phyloP scores from a whole-genome alignment of 2,113 vertebrate species.

The Cyanistes caeruleus region DNA sequence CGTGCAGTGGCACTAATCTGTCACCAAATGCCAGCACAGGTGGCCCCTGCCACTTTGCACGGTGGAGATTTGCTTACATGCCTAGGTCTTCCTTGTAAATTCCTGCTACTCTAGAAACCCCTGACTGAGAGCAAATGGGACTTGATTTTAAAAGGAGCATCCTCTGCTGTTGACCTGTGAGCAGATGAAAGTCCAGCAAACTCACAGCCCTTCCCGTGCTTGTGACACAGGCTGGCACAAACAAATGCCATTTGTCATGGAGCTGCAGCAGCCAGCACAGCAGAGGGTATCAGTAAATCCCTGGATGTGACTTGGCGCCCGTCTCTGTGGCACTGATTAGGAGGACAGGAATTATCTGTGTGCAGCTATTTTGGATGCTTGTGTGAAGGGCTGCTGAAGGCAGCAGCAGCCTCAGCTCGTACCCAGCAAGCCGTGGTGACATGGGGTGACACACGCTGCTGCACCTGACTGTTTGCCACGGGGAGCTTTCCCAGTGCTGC shows the following conservation, averaged over 20 bases:
- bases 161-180: fast-evolving
- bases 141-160: background rate
- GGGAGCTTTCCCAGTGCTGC: background rate
- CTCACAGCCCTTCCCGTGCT: fast-evolving
- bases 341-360: background rate
- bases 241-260: background rate
- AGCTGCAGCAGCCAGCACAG: background rate
- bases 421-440: fast-evolving
- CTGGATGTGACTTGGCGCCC: background rate
- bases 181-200: background rate
- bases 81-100: background rate
- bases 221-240: background rate
- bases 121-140: background rate
- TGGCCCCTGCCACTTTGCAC: background rate
- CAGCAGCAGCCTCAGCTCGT: background rate
- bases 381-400: background rate
- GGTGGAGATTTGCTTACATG: fast-evolving
- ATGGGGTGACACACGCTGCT: background rate
- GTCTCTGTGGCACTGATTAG: fast-evolving
- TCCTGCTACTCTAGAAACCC: background rate
- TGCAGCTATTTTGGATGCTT: background rate
- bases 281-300: background rate
- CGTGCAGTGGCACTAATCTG: fast-evolving
- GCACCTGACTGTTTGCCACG: background rate
- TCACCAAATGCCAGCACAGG: background rate